phyloP scores from a whole-genome alignment of 2,888 invertebrate species.

The Amphipoea lucens region DNA sequence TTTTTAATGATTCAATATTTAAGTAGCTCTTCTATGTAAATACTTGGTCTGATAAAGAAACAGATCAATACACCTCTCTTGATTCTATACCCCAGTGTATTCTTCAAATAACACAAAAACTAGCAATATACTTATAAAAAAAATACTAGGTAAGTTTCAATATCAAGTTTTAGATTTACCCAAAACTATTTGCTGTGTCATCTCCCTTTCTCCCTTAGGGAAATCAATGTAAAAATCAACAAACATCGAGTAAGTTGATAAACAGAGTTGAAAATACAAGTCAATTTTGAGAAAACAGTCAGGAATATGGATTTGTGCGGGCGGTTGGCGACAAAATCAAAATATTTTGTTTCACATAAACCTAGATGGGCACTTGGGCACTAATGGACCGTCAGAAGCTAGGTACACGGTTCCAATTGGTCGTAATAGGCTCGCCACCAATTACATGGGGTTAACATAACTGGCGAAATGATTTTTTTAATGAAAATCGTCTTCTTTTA shows the following conservation, averaged over 20 bases:
- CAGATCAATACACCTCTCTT: conserved; percentile 19
- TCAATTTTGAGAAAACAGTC: neutral
- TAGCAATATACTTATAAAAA: conserved; percentile 24
- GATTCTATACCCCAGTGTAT: conserved; percentile 20
- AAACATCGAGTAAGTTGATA: conserved; percentile 3
- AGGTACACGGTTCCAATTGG: no score
- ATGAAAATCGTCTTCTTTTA: no score
- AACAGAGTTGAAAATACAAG: neutral
- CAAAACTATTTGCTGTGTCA: conserved; percentile 28
- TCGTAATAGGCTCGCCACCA: no score
- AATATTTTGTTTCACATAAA: no score
- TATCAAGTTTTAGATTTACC: conserved; percentile 27
- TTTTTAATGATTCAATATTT: neutral
- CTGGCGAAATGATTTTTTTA: no score
- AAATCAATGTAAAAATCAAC: conserved; percentile 33
- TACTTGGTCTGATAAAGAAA: neutral
- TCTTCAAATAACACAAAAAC: conserved; percentile 15
- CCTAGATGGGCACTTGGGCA: no score
- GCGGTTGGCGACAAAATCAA: no score
- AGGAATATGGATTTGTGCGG: no score
- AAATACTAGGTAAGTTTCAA: conserved; percentile 6
- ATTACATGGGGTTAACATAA: no score
- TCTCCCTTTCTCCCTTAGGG: conserved; percentile 31
- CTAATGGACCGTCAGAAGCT: no score
- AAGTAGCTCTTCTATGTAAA: neutral